A percentile compares a stretch with the other conserved stretches of the same genome.
These are phyloP conservation scores for Chydorus sphaericus DNA, from an alignment of 2,888 invertebrate species.

Conservation along the genomic window DNA sequence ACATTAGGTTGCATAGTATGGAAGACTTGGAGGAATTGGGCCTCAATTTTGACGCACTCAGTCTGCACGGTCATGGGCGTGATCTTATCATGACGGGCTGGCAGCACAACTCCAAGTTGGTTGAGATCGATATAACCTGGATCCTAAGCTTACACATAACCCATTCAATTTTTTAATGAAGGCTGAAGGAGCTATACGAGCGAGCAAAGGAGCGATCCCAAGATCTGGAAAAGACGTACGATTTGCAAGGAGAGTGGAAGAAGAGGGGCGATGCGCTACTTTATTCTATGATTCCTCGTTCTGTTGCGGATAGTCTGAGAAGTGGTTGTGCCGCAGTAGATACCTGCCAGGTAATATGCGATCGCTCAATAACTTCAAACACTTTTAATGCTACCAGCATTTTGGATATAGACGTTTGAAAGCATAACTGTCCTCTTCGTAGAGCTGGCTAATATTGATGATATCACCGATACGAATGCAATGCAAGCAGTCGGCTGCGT, in stretches of 20 bases:
- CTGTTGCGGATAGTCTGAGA: constrained; percentile 67
- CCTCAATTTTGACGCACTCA: constrained; percentile 65
- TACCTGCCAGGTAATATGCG: constrained; percentile 53
- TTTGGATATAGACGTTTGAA: constrained; percentile 48
- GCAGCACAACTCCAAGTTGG: constrained; percentile 47
- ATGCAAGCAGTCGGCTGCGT: constrained; percentile 72
- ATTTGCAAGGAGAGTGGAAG: constrained; percentile 68
- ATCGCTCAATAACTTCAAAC: neutral
- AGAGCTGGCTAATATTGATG: constrained; percentile 47
- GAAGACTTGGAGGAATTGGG: constrained; percentile 67
- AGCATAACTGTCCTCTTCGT: constrained; percentile 65
- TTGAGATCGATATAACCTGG: no score
- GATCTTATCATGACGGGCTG: constrained; percentile 70
- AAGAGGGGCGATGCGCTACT: constrained; percentile 67
- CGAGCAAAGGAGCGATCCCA: constrained; percentile 62
- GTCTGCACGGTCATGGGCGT: constrained; percentile 66
- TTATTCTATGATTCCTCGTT: constrained; percentile 82
- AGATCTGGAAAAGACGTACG: constrained; percentile 61
- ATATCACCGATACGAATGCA: constrained; percentile 41
- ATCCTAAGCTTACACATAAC: neutral
- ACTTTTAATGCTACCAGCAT: neutral
- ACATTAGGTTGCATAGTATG: constrained; percentile 68
- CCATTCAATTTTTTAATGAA: constrained; percentile 22
- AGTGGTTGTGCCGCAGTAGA: constrained; percentile 56
- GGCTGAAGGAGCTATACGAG: constrained; percentile 64